phyloP scores from a whole-genome alignment of 2,888 invertebrate genomes.

The Leptothorax acervorum region DNA sequence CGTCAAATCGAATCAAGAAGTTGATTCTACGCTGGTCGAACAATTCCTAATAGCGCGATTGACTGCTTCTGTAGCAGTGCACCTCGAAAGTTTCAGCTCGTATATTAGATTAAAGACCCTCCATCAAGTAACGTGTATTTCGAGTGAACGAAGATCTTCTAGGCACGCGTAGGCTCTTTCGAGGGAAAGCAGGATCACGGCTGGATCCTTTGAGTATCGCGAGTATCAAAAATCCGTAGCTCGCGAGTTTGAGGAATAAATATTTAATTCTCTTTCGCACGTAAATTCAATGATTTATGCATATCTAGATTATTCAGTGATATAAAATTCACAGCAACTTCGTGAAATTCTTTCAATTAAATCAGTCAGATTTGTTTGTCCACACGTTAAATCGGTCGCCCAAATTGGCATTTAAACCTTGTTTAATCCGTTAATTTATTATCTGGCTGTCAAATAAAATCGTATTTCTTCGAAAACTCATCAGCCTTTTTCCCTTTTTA shows the following conservation, averaged over 20 bases:
- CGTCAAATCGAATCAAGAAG: conserved; percentile 27
- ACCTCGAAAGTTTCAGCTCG: conserved; percentile 24
- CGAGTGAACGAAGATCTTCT: conserved; percentile 14
- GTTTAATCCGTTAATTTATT: no score
- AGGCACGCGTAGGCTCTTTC: not conserved
- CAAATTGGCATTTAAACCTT: no score
- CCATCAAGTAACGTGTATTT: conserved; percentile 19
- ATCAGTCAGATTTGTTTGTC: no score
- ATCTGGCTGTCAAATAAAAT: conserved; percentile 28
- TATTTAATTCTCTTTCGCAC: not conserved
- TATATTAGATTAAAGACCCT: conserved; percentile 37
- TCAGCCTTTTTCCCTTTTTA: not conserved
- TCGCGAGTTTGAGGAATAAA: not conserved
- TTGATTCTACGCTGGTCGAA: conserved; percentile 7
- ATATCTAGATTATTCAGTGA: not conserved
- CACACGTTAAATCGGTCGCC: no score
- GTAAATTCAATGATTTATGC: not conserved
- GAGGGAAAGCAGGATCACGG: not conserved
- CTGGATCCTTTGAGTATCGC: not conserved
- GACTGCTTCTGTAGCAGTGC: conserved; percentile 27
- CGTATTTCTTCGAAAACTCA: not conserved
- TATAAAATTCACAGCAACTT: not conserved
- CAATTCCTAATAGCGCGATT: conserved; percentile 41
- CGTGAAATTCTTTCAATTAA: no score
- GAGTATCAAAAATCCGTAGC: not conserved